Evolutionary conservation across 2,113 vertebrate genomes (phyloP), one percentile per base, ranked within the genome.

Genomic region (Elephantulus edwardii): DNA sequence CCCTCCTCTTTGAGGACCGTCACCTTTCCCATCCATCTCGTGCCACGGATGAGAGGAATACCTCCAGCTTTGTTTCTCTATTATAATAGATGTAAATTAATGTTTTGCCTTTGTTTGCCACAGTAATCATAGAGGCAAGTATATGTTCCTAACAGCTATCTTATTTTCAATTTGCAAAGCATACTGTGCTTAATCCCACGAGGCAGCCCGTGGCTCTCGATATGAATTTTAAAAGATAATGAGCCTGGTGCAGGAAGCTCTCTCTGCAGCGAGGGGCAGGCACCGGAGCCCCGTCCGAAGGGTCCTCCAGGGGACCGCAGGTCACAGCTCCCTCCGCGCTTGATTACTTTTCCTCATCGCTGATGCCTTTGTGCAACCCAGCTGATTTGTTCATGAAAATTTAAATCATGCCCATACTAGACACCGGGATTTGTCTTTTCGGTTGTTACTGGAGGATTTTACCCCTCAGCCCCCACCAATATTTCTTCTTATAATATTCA

Each of bases 201-300:
- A 97, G 98, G 96, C 94, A 94, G 97, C 95, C 97, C 95, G 70
- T 96, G 95, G 97, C 96, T 97, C 97, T 95, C 98, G 98, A 98
- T 98, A 98, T 96, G 97, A 98, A 98, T 98, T 98, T 98, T 93
- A 98, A 98, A 98, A 98, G 97, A 97, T 98, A 98, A 99, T 99
- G 98, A 98, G 97, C 97, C 95, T 83, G 68, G 94, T 46, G 76
- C 79, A 72, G 95, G 96, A 97, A 94, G 94, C 87, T 96, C 83
- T 97, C 95, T 90, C 97, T 89, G 95, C 94, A 97, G 97, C 88
- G 96, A 96, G 96, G 96, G 97, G 95, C 88, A 35, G 20, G 79
- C 85, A 66, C 81, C 66, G 78, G 92, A 97, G 95, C 94, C 93
- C 97, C 96, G 97, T 98, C 97, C 97, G 96, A 97, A 96, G 97